phyloP scores from a whole-genome alignment of 2,113 vertebrate genomes.

The Phoxinus phoxinus region DNA sequence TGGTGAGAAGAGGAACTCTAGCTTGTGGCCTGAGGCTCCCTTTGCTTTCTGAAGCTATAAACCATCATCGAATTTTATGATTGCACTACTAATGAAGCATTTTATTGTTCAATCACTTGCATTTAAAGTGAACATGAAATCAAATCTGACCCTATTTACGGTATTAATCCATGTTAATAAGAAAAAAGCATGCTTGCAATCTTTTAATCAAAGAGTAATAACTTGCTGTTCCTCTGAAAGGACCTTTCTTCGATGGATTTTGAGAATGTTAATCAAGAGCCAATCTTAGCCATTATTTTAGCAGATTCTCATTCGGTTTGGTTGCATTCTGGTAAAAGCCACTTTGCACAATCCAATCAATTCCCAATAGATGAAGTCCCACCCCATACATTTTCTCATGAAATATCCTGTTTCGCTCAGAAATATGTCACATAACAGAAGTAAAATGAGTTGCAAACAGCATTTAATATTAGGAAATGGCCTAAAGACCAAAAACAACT shows the following conservation, averaged over 20 bases:
- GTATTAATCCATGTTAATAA: neutral
- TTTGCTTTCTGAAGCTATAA: neutral
- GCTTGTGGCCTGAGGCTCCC: neutral
- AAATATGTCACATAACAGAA: neutral
- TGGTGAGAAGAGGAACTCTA: slow-evolving; percentile 37
- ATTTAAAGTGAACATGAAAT: slow-evolving; percentile 1
- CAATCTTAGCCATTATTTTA: neutral
- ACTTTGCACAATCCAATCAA: neutral
- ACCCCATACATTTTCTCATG: neutral
- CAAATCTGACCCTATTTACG: neutral
- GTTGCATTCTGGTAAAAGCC: neutral
- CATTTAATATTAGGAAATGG: neutral
- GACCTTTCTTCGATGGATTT: neutral
- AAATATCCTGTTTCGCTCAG: neutral
- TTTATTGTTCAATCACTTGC: slow-evolving; percentile 4
- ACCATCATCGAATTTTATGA: neutral
- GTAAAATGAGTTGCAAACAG: neutral
- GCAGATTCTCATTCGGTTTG: neutral
- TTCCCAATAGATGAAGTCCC: neutral
- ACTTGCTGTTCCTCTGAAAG: neutral
- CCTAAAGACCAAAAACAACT: neutral
- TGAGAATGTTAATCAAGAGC: neutral
- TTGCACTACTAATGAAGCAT: neutral
- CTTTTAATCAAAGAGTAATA: neutral
- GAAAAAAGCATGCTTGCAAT: neutral